Conservation (phyloP, 1,140 invertebrate genomes). For the Gonioctena quinquepunctata region DNA sequence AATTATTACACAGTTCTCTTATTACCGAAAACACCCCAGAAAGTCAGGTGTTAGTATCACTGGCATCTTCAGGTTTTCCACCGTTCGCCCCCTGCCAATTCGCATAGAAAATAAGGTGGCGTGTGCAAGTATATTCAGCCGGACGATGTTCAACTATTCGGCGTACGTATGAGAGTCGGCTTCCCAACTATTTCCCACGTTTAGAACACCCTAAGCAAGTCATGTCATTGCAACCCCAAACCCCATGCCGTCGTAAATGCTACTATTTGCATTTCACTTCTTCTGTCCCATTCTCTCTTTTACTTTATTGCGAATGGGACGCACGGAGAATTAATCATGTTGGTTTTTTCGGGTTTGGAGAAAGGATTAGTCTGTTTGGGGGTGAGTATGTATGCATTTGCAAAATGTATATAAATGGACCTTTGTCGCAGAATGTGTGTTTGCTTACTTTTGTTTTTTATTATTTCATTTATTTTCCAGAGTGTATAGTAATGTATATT, state of each 20-base stretch:
- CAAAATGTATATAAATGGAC: too few relatives aligned
- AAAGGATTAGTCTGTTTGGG: background rate
- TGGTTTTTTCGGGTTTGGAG: background rate
- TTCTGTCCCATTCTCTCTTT: background rate
- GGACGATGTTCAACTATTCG: slow-evolving; percentile 8
- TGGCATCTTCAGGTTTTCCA: background rate
- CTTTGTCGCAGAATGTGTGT: too few relatives aligned
- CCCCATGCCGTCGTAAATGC: slow-evolving; percentile 36
- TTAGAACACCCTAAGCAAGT: slow-evolving; percentile 33
- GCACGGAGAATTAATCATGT: background rate
- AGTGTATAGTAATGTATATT: too few relatives aligned
- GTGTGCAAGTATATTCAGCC: slow-evolving; percentile 5
- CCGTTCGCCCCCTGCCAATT: background rate
- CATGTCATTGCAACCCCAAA: slow-evolving; percentile 41
- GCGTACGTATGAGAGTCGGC: slow-evolving; percentile 37
- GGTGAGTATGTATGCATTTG: too few relatives aligned
- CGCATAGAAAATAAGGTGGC: slow-evolving; percentile 2
- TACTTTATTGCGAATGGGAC: background rate
- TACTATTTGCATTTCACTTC: slow-evolving; percentile 20
- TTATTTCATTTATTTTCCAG: too few relatives aligned
- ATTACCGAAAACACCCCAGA: background rate
- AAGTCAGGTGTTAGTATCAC: background rate
- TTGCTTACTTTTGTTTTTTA: too few relatives aligned
- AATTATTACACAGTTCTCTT: background rate
- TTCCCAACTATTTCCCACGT: slow-evolving; percentile 42